Base-by-base conservation (phyloP, 2,113 vertebrate species). In the Bubo blakistoni region DNA sequence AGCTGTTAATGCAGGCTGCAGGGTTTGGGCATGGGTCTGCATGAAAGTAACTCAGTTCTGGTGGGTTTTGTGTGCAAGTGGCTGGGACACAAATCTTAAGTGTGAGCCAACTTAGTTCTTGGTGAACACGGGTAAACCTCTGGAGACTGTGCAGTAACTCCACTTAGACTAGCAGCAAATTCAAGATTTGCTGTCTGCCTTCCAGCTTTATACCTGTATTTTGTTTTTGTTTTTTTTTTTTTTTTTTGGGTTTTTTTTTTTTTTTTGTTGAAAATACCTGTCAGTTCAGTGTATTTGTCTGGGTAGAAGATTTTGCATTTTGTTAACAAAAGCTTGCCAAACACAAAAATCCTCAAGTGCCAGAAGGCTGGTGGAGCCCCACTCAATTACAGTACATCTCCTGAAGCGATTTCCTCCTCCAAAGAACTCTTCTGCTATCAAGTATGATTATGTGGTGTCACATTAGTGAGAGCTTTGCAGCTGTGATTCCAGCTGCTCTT, bases 401-500 rank as follows among this genome's bases (percentile, higher is more conserved):
- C 90, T 74, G 55, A 27, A 71, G 90, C 52, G 72, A 78, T 84
- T 88, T 94, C 76, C 76, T 95, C 86, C 86, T 95, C 88, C 61
- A 38, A 55, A 94, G 92, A 74, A 20, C 80, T 81, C 71, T 95
- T 44, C 76, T 93, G 88, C 72, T 94, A 76, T 94, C 76, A 44
- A 92, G 67, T 78, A 26, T 74, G 92, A 90, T 72, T 91, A 77
- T 84, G 72, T 83, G 40, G 83, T 83, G 83, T 92, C 92, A 92
- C 83, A 79, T 94, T 67, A 91, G 69, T 14, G 38, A 72, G 70
- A 81, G 65, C 52, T 74, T 51, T 96, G 96, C 92, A 97, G 95
- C 96, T 96, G 96, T 74, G 94, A 44, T 88, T 94, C 86, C 94
- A 96, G 95, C 86, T 97, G 94, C 84, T 94, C 86, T 38, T 95